Evolutionary conservation across 2,888 invertebrate genomes (phyloP).

Genomic region (Doris montereyensis): DNA sequence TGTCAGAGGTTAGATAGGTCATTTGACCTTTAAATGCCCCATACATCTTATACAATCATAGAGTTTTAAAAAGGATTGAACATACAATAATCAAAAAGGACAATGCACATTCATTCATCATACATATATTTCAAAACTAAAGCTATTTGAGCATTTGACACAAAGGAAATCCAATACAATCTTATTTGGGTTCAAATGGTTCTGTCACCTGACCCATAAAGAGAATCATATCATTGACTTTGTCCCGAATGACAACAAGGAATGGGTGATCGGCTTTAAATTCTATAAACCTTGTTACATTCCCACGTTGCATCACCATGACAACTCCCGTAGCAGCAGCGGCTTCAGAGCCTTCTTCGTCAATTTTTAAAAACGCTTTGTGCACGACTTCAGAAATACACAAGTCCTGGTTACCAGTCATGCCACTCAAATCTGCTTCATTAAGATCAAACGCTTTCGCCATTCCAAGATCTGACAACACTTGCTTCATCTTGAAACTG

Average conservation of each 20-base stretch:
- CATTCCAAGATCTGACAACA: conserved; percentile 57
- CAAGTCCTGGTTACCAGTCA: conserved; percentile 51
- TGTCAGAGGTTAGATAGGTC: no score
- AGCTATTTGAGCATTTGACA: no score
- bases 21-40: no score
- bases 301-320: conserved; percentile 42
- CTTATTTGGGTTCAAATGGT: no score
- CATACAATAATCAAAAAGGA: no score
- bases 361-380: conserved; percentile 70
- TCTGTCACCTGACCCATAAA: conserved; percentile 23
- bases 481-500: conserved; percentile 1
- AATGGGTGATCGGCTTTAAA: conserved; percentile 65
- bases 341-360: conserved; percentile 70
- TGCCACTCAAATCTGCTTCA: conserved; percentile 64
- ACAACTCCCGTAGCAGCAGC: conserved; percentile 64
- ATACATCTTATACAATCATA: no score
- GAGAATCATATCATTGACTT: no score
- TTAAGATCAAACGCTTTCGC: conserved; percentile 54
- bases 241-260: conserved; percentile 61
- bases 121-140: no score
- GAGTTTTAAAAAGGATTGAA: no score
- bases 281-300: conserved; percentile 36
- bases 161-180: no score
- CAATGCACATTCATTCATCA: no score
- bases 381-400: conserved; percentile 63